A percentile compares a stretch with the other conserved stretches of the same genome.
Evolutionary conservation across 1,140 invertebrate species (phyloP).

Genomic region (Drosophila insularis): DNA sequence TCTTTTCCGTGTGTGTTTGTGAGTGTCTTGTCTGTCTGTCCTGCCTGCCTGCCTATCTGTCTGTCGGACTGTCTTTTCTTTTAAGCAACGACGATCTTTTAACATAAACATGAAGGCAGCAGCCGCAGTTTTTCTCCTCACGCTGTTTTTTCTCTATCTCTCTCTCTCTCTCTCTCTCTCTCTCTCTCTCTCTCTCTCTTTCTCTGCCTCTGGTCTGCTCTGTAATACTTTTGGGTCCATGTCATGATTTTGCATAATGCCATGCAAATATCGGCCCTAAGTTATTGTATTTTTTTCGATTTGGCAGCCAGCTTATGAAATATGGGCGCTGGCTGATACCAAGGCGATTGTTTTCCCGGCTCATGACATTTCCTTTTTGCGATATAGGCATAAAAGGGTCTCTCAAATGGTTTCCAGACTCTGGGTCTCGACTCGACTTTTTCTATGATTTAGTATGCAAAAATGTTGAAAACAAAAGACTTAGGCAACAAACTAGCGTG

Average conservation of each 20-base stretch:
- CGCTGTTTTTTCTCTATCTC: not conserved
- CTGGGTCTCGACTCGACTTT: not conserved
- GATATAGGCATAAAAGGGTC: slow-evolving; percentile 43
- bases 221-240: slow-evolving; percentile 47
- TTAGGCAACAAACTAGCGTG: slow-evolving; percentile 70
- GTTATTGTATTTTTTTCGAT: slow-evolving; percentile 69
- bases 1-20: slow-evolving; percentile 40
- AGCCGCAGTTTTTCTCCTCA: slow-evolving; percentile 15
- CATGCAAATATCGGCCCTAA: slow-evolving; percentile 77
- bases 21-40: not conserved
- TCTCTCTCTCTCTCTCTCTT: not conserved
- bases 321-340: slow-evolving; percentile 54
- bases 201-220: not conserved
- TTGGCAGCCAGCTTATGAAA: slow-evolving; percentile 73
- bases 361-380: slow-evolving; percentile 77
- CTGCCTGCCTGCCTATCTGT: not conserved
- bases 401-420: not conserved
- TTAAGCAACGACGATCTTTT: slow-evolving; percentile 21
- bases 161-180: not conserved
- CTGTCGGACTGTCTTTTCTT: slow-evolving; percentile 2
- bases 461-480: slow-evolving; percentile 67
- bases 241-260: slow-evolving; percentile 80
- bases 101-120: slow-evolving; percentile 57
- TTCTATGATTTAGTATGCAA: slow-evolving; percentile 70
- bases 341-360: slow-evolving; percentile 68